Base-by-base conservation (phyloP, 2,113 vertebrate species). In the Mesocricetus auratus region DNA sequence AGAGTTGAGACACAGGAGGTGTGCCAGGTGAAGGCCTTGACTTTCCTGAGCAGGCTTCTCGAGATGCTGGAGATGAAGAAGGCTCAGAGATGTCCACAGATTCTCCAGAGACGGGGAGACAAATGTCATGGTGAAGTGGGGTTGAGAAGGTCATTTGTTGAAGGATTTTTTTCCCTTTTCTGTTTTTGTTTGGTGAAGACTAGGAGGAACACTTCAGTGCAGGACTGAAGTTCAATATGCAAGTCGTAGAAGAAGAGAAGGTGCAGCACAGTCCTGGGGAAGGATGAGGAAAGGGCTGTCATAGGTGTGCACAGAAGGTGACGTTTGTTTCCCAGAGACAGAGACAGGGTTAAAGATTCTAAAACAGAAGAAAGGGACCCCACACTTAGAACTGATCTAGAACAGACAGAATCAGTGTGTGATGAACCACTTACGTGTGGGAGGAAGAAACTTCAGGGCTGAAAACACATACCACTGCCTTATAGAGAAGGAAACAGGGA, bases 271-370 rank as follows among this genome's bases (percentile, higher is more conserved):
- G 4, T 74, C 42, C 66, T 75, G 24, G n/a, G 22, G 75, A 89
- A 82, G n/a, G 47, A 26, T 3, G 56, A 33, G 71, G 39, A 45
- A 19, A 31, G 82, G 60, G 36, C 50, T 89, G n/a, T 62, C 69
- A 60, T 62, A 91, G 33, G 42, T 94, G 12, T 62, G 69, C 50
- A n/a, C 42, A 95, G 71, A 56, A 73, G 31, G 13, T 73, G 69
- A 87, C 24, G 62, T 60, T 91, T 39, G n/a, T 94, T 71, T 94
- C 53, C 86, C 45, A 39, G 68, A 50, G 81, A 73, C 56, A 64
- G 47, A 93, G 94, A 53, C 39, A 78, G 87, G 24, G 53, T 24
- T 45, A 91, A 82, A 89, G 33, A 86, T 92, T 92, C 42, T 62
- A 69, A 69, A 26, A 29, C 60, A 50, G 24, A 56, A 86, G 88